These are phyloP conservation scores for Cephus runcator DNA, from an alignment of 2,888 invertebrate genomes.

Conservation along the genomic window DNA sequence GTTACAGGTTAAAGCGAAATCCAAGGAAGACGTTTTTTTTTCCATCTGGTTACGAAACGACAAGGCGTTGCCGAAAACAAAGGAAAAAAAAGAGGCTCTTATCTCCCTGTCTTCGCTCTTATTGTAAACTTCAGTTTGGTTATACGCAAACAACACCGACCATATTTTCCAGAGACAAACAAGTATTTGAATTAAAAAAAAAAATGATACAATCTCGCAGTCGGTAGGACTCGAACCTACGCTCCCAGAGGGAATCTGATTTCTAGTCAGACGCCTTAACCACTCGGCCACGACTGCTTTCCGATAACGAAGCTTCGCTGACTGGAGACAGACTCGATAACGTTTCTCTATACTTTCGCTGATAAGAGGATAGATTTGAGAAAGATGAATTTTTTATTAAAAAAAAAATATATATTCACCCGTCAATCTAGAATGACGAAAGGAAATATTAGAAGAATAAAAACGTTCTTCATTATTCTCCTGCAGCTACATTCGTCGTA, in stretches of 20 bases:
- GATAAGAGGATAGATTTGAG: neutral
- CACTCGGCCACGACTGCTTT: conserved; percentile 86
- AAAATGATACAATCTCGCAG: conserved; percentile 68
- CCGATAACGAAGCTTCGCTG: neutral
- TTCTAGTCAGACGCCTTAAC: conserved; percentile 91
- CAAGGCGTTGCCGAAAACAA: neutral
- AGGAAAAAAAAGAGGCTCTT: neutral
- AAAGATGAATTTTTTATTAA: neutral
- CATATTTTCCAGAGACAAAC: neutral
- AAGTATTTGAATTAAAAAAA: neutral
- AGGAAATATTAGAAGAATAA: neutral
- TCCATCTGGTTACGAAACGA: neutral
- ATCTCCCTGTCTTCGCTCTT: neutral
- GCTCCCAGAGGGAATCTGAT: conserved; percentile 92
- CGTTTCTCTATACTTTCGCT: neutral
- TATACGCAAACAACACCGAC: neutral
- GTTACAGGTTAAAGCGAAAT: neutral
- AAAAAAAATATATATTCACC: neutral
- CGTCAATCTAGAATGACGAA: neutral
- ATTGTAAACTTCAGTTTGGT: neutral
- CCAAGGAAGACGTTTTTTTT: neutral
- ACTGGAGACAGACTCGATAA: neutral
- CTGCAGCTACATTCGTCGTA: neutral
- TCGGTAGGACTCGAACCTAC: conserved; percentile 91
- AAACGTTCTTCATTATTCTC: neutral